Base-by-base conservation (phyloP, 2,888 invertebrate genomes). In the Leptinotarsa tumamoca region DNA sequence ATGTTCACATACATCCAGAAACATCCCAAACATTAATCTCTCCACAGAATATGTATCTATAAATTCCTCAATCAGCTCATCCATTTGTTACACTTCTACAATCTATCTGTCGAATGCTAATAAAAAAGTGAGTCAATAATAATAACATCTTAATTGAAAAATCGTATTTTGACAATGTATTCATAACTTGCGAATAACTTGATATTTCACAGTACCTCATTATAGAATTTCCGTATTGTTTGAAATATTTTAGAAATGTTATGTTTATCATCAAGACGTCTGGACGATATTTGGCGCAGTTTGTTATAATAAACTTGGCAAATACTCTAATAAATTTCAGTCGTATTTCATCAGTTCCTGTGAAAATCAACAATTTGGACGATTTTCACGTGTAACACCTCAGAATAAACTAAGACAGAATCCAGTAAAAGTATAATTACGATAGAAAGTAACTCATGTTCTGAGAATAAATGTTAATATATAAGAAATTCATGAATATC, bases 71-170 rank as follows among this genome's bases (percentile, higher is more conserved):
- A 7, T 33, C 33, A 33, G 33, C 7, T 7, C 33, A 33, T 33
- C 33, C 33, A 33, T 33, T 7, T 33, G 7, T 33, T 33, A 33
- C 7, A 33, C 33, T 7, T 33, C 33, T 7, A 33, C 7, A 33
- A 33, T 33, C 7, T 33, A 2, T 43, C 7, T 10, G 33, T 10
- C 43, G 43, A 43, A 43, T 43, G 43, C 43, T 10, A 7, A 43
- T 43, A 10, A 43, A 10, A 43, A 43, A 43, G 0, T 43, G 10
- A 43, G 43, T 43, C 43, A 10, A 43, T 43, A 43, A 43, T 43
- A 43, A 43, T 43, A 75, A 81, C 79, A 66, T 58, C 15, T n/a
- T 4, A n/a, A n/a, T 4, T 63, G 43, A 50, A n/a, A 50, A 68
- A 49, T 18, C 13, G 50, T 52, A 21, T 51, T 49, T 50, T 51